Base-by-base conservation (phyloP, 2,113 vertebrate species). In the Anhinga anhinga region DNA sequence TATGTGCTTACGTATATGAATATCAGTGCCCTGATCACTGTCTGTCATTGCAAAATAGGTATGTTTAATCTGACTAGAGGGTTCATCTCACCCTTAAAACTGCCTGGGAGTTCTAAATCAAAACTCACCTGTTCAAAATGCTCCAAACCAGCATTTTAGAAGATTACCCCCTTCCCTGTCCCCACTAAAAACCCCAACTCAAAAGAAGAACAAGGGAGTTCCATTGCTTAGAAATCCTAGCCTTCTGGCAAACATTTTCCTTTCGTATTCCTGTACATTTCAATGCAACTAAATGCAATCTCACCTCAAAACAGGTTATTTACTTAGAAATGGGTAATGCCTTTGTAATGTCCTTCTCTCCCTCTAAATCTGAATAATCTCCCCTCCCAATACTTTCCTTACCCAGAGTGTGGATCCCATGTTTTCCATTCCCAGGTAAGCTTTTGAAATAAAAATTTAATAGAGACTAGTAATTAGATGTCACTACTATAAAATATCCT, bases 211-310 rank as follows among this genome's bases (percentile, higher is more conserved):
- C 62, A 22, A 40, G 27, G 19, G 13, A 89, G 74, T 50, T 84
- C 22, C 1, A 1, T 11, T 70, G 32, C 40, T 34, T 44, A 86
- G 40, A 86, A 88, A 81, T 13, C 47, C 4, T 13, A 56, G 11
- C 29, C 65, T 81, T 78, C 14, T 30, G 22, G 80, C 18, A 76
- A 36, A 62, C 7, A 70, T 78, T 73, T 77, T 85, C 29, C n/a
- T 42, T 61, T 42, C 3, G 1, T 30, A 69, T 59, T 34, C 42
- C 27, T 40, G 10, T 17, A 29, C 0, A 0, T 63, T 92, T 92
- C 40, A 82, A 87, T 69, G 32, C n/a, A 81, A 76, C 19, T 16
- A 82, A 66, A 80, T 20, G 25, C 11, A 53, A 74, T 8, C 17
- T 81, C 73, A 83, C 12, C 8, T 36, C 40, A 77, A 91, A 90